Conservation (phyloP, 2,797 vertebrate species). For the Setipinna tenuifilis region DNA sequence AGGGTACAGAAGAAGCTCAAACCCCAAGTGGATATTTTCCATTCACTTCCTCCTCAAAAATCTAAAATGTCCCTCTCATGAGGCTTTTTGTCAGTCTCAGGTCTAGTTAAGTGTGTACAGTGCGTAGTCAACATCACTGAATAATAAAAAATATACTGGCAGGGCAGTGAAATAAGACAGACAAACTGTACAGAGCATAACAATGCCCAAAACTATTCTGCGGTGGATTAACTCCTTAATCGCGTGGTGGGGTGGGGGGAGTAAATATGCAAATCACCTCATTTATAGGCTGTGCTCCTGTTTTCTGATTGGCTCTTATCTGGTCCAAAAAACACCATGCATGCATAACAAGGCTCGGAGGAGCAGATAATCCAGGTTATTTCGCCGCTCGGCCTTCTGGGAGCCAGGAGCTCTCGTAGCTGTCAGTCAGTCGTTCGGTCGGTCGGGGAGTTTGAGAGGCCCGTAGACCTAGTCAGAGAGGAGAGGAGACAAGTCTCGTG, state of each 20-base stretch:
- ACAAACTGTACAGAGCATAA: conserved; percentile 67
- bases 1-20: neutral
- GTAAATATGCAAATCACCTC: conserved; percentile 70
- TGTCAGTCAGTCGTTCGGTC: neutral
- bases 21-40: neutral
- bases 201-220: conserved; percentile 74
- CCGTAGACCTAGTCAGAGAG: neutral
- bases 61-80: conserved; percentile 39
- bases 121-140: conserved; percentile 40
- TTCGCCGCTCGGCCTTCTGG: conserved; percentile 37
- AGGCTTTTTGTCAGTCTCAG: conserved; percentile 42
- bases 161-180: conserved; percentile 57
- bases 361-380: conserved; percentile 50
- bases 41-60: neutral
- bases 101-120: conserved; percentile 36
- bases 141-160: conserved; percentile 49
- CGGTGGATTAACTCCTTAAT: conserved; percentile 76
- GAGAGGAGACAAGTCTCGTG: neutral
- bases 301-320: conserved; percentile 71
- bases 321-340: conserved; percentile 48
- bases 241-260: conserved; percentile 55
- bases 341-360: conserved; percentile 43
- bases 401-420: conserved; percentile 30
- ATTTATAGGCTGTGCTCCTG: conserved; percentile 64
- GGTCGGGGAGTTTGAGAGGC: neutral